Conservation (phyloP, 2,797 vertebrate species). For the Ceryle rudis region DNA sequence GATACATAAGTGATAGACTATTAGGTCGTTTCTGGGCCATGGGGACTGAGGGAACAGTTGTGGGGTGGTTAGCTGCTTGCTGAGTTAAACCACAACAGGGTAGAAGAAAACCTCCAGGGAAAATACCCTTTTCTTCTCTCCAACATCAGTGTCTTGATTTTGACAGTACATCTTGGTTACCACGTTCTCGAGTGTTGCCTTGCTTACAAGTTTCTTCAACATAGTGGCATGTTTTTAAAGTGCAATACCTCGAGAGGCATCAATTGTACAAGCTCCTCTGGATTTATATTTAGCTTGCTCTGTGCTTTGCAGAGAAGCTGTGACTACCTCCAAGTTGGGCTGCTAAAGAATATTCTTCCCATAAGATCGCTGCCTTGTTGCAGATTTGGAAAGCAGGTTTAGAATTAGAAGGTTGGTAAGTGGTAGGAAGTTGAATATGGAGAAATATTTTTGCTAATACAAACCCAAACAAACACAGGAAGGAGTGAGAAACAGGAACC, state of each 20-base stretch:
- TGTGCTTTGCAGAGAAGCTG: not conserved
- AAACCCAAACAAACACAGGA: not conserved
- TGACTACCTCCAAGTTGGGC: not conserved
- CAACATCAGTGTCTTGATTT: not conserved
- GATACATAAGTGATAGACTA: not conserved
- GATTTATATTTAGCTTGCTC: not conserved
- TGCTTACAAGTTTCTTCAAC: not conserved
- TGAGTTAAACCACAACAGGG: not conserved
- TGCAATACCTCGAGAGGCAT: not conserved
- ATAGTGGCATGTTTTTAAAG: not conserved
- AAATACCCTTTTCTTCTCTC: not conserved
- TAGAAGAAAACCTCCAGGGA: not conserved
- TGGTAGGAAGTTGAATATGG: not conserved
- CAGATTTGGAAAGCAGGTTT: not conserved
- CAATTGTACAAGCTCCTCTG: not conserved
- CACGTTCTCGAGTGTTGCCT: not conserved
- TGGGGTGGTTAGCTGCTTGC: not conserved
- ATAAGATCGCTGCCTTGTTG: not conserved
- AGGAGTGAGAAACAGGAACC: not conserved
- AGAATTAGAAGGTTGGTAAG: not conserved
- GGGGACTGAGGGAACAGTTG: not conserved
- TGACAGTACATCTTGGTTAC: not conserved
- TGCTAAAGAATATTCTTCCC: not conserved
- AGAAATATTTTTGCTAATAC: not conserved
- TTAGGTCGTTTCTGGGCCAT: not conserved